Conservation (phyloP, 2,113 vertebrate species). For the Eurystomus gularis region DNA sequence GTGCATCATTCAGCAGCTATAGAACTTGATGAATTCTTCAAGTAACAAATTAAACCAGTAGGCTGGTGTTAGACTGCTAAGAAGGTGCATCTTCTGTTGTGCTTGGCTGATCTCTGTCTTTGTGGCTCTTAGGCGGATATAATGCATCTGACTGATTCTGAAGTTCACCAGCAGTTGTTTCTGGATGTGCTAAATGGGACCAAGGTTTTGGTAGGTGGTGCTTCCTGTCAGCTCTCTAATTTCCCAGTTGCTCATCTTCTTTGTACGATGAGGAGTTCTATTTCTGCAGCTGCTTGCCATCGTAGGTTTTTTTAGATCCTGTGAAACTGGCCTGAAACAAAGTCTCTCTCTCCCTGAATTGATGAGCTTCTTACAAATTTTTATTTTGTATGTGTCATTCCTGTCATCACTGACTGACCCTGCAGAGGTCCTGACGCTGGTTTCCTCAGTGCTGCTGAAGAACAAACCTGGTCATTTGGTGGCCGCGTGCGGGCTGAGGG, state of each 20-base stretch:
- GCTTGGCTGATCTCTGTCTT: not conserved
- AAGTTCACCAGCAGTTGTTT: constrained; percentile 85
- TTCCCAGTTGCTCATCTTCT: not conserved
- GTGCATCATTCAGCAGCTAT: not conserved
- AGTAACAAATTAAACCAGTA: not conserved
- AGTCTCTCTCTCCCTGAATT: not conserved
- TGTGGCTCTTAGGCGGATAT: constrained; percentile 80
- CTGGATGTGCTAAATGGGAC: constrained; percentile 89
- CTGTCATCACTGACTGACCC: not conserved
- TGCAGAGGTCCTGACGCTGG: not conserved
- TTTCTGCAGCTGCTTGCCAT: not conserved
- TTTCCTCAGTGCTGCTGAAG: not conserved
- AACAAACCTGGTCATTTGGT: not conserved
- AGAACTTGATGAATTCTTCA: not conserved
- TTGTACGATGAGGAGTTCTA: not conserved
- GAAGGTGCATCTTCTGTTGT: not conserved
- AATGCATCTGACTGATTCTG: constrained; percentile 86
- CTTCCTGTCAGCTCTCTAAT: not conserved
- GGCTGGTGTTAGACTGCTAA: not conserved
- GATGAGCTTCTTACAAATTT: not conserved
- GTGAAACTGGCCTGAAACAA: not conserved
- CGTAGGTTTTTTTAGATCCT: not conserved
- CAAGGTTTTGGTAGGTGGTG: constrained; percentile 84
- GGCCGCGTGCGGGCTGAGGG: not conserved
- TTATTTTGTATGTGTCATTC: not conserved